These are phyloP conservation scores for Tichodroma muraria DNA, from an alignment of 2,113 vertebrate genomes.

Conservation along the genomic window DNA sequence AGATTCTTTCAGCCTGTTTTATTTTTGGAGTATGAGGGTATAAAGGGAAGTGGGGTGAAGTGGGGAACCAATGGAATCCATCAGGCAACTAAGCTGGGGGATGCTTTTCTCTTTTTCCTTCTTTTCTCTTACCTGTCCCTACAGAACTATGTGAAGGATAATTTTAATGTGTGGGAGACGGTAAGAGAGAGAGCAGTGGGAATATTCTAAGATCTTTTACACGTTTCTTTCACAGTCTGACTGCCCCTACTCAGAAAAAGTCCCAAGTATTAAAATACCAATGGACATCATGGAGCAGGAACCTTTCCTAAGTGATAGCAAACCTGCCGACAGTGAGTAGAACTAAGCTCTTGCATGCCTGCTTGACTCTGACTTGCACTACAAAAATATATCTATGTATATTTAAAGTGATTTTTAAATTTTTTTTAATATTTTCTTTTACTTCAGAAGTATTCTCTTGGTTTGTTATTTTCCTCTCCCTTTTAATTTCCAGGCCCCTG, in stretches of 20 bases:
- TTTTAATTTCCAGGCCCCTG: constrained; percentile 5
- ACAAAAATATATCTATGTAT: neutral
- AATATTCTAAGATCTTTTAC: constrained; percentile 69
- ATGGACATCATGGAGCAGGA: constrained; percentile 99
- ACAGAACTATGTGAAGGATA: neutral
- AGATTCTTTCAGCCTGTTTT: neutral
- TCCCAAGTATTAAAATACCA: constrained; percentile 99
- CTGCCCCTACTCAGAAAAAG: constrained; percentile 93
- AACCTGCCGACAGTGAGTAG: constrained; percentile 97
- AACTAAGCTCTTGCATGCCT: constrained; percentile 66
- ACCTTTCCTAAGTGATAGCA: constrained; percentile 94
- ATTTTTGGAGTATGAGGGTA: neutral
- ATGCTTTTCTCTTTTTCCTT: neutral
- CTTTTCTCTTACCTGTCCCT: neutral
- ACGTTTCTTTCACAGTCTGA: constrained; percentile 91
- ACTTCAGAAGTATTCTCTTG: neutral
- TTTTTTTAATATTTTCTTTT: neutral
- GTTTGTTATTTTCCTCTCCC: neutral
- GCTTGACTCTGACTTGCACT: constrained; percentile 56
- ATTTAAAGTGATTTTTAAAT: neutral
- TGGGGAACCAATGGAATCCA: neutral
- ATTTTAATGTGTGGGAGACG: neutral
- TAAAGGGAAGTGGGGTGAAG: neutral
- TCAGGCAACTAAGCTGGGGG: neutral
- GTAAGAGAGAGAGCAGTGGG: neutral